Conservation (phyloP, 92 coral and sea anemone genomes). For the Scolanthus callimorphus region DNA sequence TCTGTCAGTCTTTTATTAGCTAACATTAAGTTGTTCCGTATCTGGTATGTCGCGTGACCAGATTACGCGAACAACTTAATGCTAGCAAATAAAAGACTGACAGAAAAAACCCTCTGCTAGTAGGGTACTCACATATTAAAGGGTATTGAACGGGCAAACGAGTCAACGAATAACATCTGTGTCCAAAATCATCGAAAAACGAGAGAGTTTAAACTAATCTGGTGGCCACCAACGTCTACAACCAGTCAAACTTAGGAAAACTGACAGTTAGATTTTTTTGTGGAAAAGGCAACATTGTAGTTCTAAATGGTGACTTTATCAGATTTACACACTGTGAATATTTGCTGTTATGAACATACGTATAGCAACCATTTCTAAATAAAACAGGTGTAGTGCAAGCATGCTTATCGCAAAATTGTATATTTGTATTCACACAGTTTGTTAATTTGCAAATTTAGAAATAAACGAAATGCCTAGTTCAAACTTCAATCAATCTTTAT, state of each 20-base stretch:
- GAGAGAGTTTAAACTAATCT: conserved; percentile 2
- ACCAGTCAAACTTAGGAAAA: too few species aligned
- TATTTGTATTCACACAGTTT: neutral
- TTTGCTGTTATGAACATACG: too few species aligned
- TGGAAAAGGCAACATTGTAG: neutral
- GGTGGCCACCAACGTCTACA: conserved; percentile 3
- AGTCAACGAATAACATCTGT: conserved; percentile 1
- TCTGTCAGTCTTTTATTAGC: too few species aligned
- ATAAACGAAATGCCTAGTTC: too few species aligned
- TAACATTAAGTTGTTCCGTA: too few species aligned
- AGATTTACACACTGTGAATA: too few species aligned
- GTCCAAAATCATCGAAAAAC: conserved; percentile 4
- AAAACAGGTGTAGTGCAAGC: neutral
- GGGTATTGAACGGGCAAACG: neutral
- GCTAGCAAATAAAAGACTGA: too few species aligned
- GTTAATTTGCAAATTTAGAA: too few species aligned
- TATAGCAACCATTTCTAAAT: neutral
- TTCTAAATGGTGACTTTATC: neutral
- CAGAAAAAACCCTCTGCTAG: too few species aligned
- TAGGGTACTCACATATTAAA: neutral
- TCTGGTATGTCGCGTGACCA: too few species aligned
- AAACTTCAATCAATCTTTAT: too few species aligned
- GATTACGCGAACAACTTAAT: too few species aligned
- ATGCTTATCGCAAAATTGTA: neutral
- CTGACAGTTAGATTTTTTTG: conserved; percentile 10